These are phyloP conservation scores for Syngnathus typhle DNA, from an alignment of 2,113 vertebrate genomes.

Conservation along the genomic window DNA sequence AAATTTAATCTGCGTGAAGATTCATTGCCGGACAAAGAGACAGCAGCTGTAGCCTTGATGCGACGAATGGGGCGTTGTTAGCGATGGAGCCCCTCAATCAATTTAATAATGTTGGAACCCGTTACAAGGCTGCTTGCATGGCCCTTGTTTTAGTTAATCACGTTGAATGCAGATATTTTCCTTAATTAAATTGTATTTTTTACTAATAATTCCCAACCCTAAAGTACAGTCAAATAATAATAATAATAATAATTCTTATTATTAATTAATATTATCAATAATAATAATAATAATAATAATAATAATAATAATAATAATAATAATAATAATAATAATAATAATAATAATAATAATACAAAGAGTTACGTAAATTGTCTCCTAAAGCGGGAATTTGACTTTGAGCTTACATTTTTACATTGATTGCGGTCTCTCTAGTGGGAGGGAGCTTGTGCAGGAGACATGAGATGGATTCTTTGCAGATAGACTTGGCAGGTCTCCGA, in stretches of 20 bases:
- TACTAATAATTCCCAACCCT: too few species aligned
- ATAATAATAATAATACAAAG: not conserved
- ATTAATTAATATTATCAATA: too few species aligned
- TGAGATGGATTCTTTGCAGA: slow-evolving; percentile 12
- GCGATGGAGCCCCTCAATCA: slow-evolving; percentile 17
- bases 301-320: too few species aligned
- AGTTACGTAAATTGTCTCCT: not conserved
- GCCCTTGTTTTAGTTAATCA: not conserved
- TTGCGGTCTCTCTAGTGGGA: slow-evolving; percentile 6
- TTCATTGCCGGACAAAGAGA: slow-evolving; percentile 3
- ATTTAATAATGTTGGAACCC: not conserved
- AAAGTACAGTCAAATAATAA: not conserved
- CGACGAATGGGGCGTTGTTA: slow-evolving; percentile 28
- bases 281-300: too few species aligned
- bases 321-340: not conserved
- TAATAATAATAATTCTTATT: too few species aligned
- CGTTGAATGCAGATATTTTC: too few species aligned
- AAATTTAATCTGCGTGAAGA: slow-evolving; percentile 16
- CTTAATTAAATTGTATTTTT: too few species aligned
- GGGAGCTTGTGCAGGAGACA: slow-evolving; percentile 19
- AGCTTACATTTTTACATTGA: not conserved
- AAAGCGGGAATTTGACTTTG: not conserved
- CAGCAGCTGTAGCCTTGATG: slow-evolving; percentile 34
- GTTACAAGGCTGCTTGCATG: not conserved
- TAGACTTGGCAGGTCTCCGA: slow-evolving; percentile 17